A percentile compares a stretch with the other conserved stretches of the same genome.
Conservation (phyloP, 2,888 invertebrate species). For the Ametastegia equiseti region DNA sequence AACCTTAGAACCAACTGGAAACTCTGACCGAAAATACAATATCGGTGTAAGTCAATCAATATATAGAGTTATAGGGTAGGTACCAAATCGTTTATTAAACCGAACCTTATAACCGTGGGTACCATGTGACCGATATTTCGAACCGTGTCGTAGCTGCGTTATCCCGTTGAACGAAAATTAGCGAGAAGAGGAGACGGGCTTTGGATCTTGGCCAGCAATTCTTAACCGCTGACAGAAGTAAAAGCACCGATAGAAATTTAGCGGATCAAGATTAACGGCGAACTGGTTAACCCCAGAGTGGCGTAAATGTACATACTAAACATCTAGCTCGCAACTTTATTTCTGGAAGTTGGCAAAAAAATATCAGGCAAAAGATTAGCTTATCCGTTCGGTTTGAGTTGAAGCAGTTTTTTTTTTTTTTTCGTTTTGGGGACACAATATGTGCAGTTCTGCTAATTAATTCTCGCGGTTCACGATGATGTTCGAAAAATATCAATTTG, state of each 20-base stretch:
- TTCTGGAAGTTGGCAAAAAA: neutral
- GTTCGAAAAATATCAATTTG: too few species aligned
- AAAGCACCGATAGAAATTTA: neutral
- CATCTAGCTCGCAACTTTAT: neutral
- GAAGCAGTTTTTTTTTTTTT: too few species aligned
- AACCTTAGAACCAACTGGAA: neutral
- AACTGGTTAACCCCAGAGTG: neutral
- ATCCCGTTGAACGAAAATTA: neutral
- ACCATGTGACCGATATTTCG: too few species aligned
- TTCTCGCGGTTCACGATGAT: too few species aligned
- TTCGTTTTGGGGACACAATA: too few species aligned
- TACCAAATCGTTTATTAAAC: neutral
- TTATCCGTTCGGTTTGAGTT: too few species aligned
- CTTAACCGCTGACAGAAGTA: neutral
- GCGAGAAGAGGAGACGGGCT: neutral
- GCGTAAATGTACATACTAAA: neutral
- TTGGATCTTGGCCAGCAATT: conserved; percentile 11
- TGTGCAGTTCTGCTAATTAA: too few species aligned
- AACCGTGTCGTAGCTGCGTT: too few species aligned
- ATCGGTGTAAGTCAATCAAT: neutral
- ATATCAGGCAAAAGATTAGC: too few species aligned
- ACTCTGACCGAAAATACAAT: neutral
- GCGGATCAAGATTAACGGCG: neutral
- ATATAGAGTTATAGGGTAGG: neutral
- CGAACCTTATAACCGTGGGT: neutral